A percentile compares a stretch with the other conserved stretches of the same genome.
Evolutionary conservation across 2,797 vertebrate species (phyloP).

Genomic region (Lutjanus argentimaculatus): DNA sequence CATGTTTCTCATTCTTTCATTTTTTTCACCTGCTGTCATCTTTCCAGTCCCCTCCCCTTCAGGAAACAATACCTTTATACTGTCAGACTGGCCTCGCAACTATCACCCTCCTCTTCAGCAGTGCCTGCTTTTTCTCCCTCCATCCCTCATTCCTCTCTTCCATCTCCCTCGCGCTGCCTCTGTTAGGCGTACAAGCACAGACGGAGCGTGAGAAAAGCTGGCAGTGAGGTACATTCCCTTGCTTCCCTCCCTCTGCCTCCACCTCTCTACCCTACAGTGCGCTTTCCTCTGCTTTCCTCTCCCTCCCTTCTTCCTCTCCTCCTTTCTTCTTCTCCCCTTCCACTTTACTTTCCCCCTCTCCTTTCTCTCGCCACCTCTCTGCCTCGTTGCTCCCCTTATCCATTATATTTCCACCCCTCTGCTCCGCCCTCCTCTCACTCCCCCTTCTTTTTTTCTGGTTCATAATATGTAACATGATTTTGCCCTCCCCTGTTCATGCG

Average conservation of each 20-base stretch:
- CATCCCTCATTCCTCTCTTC: slow-evolving; percentile 35
- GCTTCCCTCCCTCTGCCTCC: slow-evolving; percentile 61
- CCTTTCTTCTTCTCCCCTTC: slow-evolving; percentile 25
- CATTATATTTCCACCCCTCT: slow-evolving; percentile 77
- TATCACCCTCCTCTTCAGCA: slow-evolving; percentile 47
- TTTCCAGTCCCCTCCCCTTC: slow-evolving; percentile 27
- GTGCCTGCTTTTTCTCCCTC: slow-evolving; percentile 25
- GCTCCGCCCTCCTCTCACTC: slow-evolving; percentile 53
- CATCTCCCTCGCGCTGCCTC: slow-evolving; percentile 43
- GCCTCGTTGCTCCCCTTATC: slow-evolving; percentile 78
- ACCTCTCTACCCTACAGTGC: slow-evolving; percentile 59
- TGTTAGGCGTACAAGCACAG: slow-evolving; percentile 58
- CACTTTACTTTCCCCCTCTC: slow-evolving; percentile 19
- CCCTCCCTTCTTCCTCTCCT: slow-evolving; percentile 21
- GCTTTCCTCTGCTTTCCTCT: slow-evolving; percentile 46
- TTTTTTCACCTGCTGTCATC: slow-evolving; percentile 49
- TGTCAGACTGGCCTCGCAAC: slow-evolving; percentile 35
- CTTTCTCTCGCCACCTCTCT: slow-evolving; percentile 59
- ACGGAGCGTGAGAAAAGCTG: slow-evolving; percentile 76
- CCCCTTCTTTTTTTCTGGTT: slow-evolving; percentile 64
- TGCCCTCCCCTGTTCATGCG: slow-evolving; percentile 82
- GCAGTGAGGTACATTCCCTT: slow-evolving; percentile 69
- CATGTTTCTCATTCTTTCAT: slow-evolving; percentile 18
- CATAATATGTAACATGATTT: slow-evolving; percentile 85
- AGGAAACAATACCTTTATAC: slow-evolving; percentile 48